Evolutionary conservation across 2,888 invertebrate genomes (phyloP).

Genomic region (Nomada hirtipes): DNA sequence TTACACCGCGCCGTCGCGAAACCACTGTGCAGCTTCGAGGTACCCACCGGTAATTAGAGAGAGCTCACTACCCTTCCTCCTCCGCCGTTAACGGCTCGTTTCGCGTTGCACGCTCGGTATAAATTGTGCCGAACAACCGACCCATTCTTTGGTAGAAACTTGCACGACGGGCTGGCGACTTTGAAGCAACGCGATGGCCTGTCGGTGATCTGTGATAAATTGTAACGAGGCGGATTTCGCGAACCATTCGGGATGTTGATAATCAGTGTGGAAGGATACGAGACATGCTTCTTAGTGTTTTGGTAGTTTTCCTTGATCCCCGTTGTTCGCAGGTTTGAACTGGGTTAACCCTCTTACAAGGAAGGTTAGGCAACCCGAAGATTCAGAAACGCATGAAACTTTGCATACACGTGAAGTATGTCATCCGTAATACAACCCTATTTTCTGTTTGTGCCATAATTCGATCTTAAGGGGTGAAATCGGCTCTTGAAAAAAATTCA

Average conservation of each 20-base stretch:
- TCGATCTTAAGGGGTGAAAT: no score
- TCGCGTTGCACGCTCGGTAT: conserved; percentile 31
- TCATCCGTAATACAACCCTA: no score
- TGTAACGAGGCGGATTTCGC: background rate
- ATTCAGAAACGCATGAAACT: no score
- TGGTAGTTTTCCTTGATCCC: background rate
- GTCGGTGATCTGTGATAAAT: conserved; percentile 13
- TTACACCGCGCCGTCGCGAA: conserved; percentile 48
- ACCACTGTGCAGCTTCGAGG: background rate
- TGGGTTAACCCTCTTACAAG: no score
- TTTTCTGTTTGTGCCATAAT: no score
- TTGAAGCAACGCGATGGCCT: conserved; percentile 1
- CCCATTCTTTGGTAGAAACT: conserved; percentile 28
- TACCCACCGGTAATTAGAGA: conserved; percentile 60
- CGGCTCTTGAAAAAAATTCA: no score
- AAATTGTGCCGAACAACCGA: conserved; percentile 45
- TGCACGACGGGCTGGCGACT: conserved; percentile 25
- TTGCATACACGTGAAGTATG: no score
- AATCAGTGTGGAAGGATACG: background rate
- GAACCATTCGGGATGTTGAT: background rate
- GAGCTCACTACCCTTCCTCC: background rate
- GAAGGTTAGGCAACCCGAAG: no score
- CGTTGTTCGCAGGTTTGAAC: no score
- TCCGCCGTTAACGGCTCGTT: conserved; percentile 48
- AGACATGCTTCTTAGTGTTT: background rate